Evolutionary conservation across 2,113 vertebrate genomes (phyloP), one percentile per base, ranked within the genome.

Genomic region (Coturnix japonica): DNA sequence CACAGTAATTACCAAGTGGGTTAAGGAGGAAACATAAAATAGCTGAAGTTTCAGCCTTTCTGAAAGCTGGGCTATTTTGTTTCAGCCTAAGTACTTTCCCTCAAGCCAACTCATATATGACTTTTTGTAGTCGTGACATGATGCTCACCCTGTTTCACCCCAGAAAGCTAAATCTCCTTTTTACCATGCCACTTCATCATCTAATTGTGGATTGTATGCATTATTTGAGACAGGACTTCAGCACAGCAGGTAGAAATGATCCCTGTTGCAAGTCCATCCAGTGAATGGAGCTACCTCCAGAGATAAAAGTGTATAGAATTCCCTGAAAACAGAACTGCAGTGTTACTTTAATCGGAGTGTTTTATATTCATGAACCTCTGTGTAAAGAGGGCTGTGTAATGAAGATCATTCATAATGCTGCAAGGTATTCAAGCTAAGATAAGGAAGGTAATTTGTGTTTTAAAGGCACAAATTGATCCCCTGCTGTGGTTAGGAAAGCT

Each of bases 281-380:
- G 49, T 25, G 4, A 75, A 84, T 49, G 30, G 61, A 94, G 59
- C 71, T 85, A 23, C 59, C 54, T 79, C 74, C 66, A 85, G 69
- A 85, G 82, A 93, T 90, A 70, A 86, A 90, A 81, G 76, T 91
- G 73, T 63, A 81, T 70, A 60, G 74, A 72, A 82, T 41, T 61
- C 46, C 26, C 57, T 39, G 63, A 51, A 77, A 77, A 71, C 67
- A 60, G 28, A 90, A 46, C 63, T 73, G 75, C 64, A 64, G 64
- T 0, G 1, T 59, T 84, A 25, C 81, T 85, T 73, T 87, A 88
- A 79, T 91, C 76, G 75, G 66, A 70, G 30, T 47, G 5, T 66
- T 93, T 91, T 16, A 43, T 93, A 86, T 93, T 90, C 86, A 89
- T 93, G 91, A 93, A 2, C 30, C 35, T 56, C 21, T 84, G 33